Evolutionary conservation across 2,888 invertebrate genomes (phyloP), one percentile per base, ranked within the genome.

Genomic region (Amblyteles armatorius): DNA sequence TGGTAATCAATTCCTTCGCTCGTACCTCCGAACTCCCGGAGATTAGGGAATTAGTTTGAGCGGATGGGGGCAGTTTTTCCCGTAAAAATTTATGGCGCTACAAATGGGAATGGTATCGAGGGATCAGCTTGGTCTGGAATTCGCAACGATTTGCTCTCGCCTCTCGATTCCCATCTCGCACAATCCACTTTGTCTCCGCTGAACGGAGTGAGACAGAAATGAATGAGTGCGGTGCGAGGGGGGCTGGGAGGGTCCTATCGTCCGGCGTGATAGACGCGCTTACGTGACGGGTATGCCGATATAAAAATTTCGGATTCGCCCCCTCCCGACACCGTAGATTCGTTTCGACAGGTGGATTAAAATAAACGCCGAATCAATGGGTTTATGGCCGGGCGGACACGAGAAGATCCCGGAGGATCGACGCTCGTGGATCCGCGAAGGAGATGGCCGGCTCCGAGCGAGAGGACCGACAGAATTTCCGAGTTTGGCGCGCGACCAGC

Each of bases 261-360:
- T 36, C 63, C 74, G 69, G 79, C 65, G 82, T 84, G 84, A 84
- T 82, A 85, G 84, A 85, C 82, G 84, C 69, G 57, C 50, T 77
- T 82, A 85, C 84, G 84, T 85, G 84, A 85, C 84, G 84, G 73
- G 82, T 85, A 82, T 85, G 79, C 71, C 84, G 84, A 85, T 85
- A 79, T 82, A 79, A 72, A 82, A 63, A 63, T 63, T 29, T 33
- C 13, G 44, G 44, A 48, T 29, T 63, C 63, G 29, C 63, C 16
- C 63, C 29, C 29, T 63, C 63, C 36, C 82, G 68, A 84, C 84
- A 74, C 69, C 81, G 84, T 84, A 84, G 82, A 84, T 84, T 82
- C 81, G 69, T 84, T 84, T 81, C 84, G 84, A 84, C 84, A 85
- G 84, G 84, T 85, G 79, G 79, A 85, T 85, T 85, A 76, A 82